These are phyloP conservation scores for Fragum sueziense DNA, from an alignment of 2,888 invertebrate genomes.

Conservation along the genomic window DNA sequence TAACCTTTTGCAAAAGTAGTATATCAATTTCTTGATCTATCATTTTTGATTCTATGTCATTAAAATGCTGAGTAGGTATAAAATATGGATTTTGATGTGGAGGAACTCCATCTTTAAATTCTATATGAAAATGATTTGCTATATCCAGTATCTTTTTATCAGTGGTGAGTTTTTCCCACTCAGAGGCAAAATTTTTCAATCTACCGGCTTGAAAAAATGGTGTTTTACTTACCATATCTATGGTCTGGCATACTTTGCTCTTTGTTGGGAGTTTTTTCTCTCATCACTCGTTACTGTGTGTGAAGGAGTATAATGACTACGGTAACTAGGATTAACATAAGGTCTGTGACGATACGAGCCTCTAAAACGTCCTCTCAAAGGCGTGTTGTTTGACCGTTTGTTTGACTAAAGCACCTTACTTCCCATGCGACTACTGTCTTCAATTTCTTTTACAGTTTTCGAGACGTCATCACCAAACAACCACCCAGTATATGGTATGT, in stretches of 20 bases:
- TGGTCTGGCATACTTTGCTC: background rate
- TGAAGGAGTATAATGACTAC: too few species aligned
- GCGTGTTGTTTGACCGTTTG: background rate
- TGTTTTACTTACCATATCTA: background rate
- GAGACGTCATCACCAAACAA: background rate
- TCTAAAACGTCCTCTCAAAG: background rate
- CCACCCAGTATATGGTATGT: background rate
- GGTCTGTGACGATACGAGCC: background rate
- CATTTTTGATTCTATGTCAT: background rate
- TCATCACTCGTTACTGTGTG: background rate
- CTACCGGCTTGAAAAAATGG: background rate
- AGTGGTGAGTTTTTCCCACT: background rate
- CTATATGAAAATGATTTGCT: background rate
- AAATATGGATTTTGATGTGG: background rate
- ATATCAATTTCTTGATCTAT: background rate
- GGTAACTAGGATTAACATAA: too few species aligned
- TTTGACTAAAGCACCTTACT: background rate
- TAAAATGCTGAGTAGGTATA: background rate
- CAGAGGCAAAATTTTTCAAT: background rate
- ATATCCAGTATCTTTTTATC: background rate
- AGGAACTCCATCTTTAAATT: background rate
- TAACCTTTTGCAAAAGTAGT: background rate
- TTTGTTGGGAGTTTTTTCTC: background rate
- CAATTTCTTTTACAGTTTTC: background rate
- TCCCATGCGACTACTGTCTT: background rate